Evolutionary conservation across 1,140 invertebrate species (phyloP).

Genomic region (Papilio xuthus): DNA sequence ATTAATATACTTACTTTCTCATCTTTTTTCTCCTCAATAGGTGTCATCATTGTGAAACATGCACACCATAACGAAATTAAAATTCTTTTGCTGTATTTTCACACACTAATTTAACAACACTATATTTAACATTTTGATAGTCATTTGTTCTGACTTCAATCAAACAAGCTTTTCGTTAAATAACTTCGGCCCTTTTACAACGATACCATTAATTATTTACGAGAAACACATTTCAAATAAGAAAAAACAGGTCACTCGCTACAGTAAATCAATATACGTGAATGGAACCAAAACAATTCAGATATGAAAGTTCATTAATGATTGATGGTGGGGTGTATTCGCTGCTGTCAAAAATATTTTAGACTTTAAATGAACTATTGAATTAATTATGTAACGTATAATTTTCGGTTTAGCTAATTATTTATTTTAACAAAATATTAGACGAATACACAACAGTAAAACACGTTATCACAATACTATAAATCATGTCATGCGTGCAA

Average conservation of each 20-base stretch:
- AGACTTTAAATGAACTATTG: neutral
- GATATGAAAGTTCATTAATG: constrained; percentile 24
- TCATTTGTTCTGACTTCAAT: neutral
- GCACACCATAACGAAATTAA: constrained; percentile 70
- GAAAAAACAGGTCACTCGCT: constrained; percentile 77
- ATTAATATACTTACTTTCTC: constrained; percentile 62
- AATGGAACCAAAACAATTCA: constrained; percentile 74
- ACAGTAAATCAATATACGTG: constrained; percentile 79
- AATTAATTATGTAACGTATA: neutral
- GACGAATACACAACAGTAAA: neutral
- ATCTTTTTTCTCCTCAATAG: constrained; percentile 79
- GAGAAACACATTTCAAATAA: constrained; percentile 67
- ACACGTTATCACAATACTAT: too few species aligned
- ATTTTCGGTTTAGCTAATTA: constrained; percentile 4
- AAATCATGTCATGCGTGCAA: neutral
- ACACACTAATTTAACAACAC: constrained; percentile 39
- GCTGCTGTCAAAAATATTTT: neutral
- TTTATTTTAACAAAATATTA: constrained; percentile 12
- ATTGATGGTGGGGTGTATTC: neutral
- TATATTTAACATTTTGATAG: constrained; percentile 5
- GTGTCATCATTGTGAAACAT: constrained; percentile 76
- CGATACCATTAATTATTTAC: constrained; percentile 75
- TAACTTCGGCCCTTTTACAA: constrained; percentile 42
- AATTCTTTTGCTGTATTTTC: constrained; percentile 44
- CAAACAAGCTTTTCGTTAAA: constrained; percentile 34